Evolutionary conservation across 1,140 invertebrate species (phyloP), one percentile per base, ranked within the genome.

Genomic region (Procambarus clarkii): DNA sequence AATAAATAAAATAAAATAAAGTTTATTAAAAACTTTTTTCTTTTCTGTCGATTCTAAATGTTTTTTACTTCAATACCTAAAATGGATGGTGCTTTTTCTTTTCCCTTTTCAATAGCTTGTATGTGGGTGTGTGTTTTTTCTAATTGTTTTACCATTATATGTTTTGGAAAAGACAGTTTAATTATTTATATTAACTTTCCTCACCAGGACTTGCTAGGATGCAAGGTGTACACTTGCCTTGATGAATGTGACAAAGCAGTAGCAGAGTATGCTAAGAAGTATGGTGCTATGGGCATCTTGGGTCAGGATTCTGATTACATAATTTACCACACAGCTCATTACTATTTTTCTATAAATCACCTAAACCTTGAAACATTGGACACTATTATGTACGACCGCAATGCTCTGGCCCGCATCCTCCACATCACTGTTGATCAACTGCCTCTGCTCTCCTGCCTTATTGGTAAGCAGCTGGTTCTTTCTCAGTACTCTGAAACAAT

Each of bases 271-370:
- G 94, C 94, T 74, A 85, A 92, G 74, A 89, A 92, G 34, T 89
- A 94, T 58, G 92, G 93, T 24, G 94, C 93, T 34, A 94, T 94
- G 92, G 94, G 93, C 4, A 94, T 94, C 74, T 79, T 94, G 3
- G 94, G 93, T 24, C 94, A 94, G 91, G 94, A 94, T 89, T 93
- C 94, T 3, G 94, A 94, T 78, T 94, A 94, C 92, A 91, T 94
- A 15, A 94, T 94, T 69, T 94, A 93, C 79, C 93, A 94, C 76
- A 93, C 94, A 0, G 92, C 94, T 54, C 90, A 93, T 5, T 94
- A 93, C 88, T 94, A 94, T 77, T 92, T 94, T 44, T 94, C 94
- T 18, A 92, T 94, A 13, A 93, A 93, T 44, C 93, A 94, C 77
- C 93, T 94, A 45, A 92, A 94, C 88, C 77, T 94, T 21, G 91